Conservation (phyloP, 2,113 vertebrate species). For the Tragelaphus imberbis region DNA sequence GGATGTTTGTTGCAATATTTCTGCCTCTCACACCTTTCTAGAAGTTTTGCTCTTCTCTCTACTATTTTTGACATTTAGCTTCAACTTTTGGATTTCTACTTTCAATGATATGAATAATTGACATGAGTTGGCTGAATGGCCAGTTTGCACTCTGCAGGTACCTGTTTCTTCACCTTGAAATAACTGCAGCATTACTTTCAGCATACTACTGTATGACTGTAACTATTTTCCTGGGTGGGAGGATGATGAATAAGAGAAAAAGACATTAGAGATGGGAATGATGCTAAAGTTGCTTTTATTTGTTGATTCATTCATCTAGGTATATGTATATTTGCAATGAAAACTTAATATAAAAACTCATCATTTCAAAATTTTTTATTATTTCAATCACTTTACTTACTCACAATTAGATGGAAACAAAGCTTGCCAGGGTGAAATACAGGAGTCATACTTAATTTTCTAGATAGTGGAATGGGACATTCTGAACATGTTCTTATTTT, state of each 20-base stretch:
- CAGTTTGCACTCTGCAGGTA: neutral
- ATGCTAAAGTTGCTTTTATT: neutral
- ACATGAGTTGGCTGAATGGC: neutral
- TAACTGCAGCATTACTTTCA: neutral
- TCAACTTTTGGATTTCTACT: neutral
- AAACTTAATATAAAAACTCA: slow-evolving; percentile 9
- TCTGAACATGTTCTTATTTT: neutral
- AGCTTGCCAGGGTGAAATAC: neutral
- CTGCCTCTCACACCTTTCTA: neutral
- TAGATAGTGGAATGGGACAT: neutral
- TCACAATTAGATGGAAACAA: neutral
- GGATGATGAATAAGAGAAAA: neutral
- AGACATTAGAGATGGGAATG: neutral
- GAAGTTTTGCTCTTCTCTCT: neutral
- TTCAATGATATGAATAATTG: slow-evolving; percentile 26
- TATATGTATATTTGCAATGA: neutral
- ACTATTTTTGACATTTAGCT: neutral
- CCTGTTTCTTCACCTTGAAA: neutral
- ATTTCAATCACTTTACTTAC: slow-evolving; percentile 25
- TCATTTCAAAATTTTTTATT: slow-evolving; percentile 25
- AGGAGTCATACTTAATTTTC: neutral
- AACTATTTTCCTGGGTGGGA: neutral
- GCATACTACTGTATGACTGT: neutral
- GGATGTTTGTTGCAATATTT: neutral
- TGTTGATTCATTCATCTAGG: neutral